These are phyloP conservation scores for Silurus asotus DNA, from an alignment of 2,113 vertebrate species.

Conservation along the genomic window DNA sequence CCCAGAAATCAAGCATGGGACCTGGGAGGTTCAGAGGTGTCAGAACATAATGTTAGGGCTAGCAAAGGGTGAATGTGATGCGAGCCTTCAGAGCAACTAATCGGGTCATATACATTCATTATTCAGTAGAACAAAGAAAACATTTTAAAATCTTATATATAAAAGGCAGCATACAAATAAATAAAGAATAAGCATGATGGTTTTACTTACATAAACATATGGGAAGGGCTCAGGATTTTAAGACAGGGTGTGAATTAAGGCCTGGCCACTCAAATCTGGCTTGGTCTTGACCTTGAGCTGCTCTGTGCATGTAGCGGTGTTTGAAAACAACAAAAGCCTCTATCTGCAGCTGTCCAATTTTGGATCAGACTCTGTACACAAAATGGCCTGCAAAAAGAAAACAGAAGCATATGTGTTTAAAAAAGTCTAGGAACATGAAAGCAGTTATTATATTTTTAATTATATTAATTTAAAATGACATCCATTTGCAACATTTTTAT, in stretches of 20 bases:
- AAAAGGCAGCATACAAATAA: not conserved
- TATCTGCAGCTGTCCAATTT: constrained; percentile 14
- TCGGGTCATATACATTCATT: constrained; percentile 13
- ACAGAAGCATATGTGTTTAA: not conserved
- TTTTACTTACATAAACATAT: constrained; percentile 50
- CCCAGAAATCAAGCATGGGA: constrained; percentile 61
- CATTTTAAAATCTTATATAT: not conserved
- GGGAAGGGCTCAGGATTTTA: constrained; percentile 25
- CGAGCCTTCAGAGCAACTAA: not conserved
- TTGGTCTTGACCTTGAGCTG: not conserved
- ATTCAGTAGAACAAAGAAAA: constrained; percentile 27
- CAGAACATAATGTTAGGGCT: constrained; percentile 50
- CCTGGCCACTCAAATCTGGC: constrained; percentile 38
- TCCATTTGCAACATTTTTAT: not conserved
- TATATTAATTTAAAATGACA: not conserved
- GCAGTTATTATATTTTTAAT: not conserved
- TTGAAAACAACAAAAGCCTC: constrained; percentile 11
- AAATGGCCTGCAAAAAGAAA: not conserved
- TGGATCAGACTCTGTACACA: not conserved
- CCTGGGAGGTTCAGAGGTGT: constrained; percentile 55
- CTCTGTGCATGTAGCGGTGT: not conserved
- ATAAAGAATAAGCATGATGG: not conserved
- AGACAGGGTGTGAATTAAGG: constrained; percentile 33
- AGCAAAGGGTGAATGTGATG: constrained; percentile 55
- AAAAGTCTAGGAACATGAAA: not conserved